These are phyloP conservation scores for Pachycephala philippinensis DNA, from an alignment of 2,113 vertebrate genomes.

Conservation along the genomic window DNA sequence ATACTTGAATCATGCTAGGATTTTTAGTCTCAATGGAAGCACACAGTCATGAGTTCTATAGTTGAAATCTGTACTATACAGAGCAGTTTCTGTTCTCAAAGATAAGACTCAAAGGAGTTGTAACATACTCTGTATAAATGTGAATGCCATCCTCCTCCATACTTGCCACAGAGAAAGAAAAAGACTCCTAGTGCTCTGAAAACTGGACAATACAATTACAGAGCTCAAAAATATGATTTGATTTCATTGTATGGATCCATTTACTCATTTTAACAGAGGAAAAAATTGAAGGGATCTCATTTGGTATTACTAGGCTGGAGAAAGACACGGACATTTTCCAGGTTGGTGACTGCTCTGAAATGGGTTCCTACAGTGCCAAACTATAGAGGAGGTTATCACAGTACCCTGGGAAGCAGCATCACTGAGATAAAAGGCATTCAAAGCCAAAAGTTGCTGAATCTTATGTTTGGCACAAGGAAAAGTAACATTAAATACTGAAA, in stretches of 20 bases:
- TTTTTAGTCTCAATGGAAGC: neutral
- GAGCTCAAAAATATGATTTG: neutral
- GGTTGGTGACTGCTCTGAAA: neutral
- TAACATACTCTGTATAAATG: neutral
- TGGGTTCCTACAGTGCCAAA: neutral
- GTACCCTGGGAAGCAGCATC: neutral
- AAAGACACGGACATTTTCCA: neutral
- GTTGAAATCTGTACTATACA: neutral
- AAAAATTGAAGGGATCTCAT: neutral
- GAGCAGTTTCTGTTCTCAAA: neutral
- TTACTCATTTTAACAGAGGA: neutral
- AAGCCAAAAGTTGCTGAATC: neutral
- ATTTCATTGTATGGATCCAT: neutral
- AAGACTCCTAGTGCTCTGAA: neutral
- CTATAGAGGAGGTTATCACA: neutral
- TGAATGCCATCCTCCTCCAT: neutral
- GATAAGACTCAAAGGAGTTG: neutral
- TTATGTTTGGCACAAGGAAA: neutral
- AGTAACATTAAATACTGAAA: neutral
- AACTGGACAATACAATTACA: neutral
- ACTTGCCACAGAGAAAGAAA: neutral
- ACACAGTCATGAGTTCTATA: neutral
- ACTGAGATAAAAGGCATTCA: neutral
- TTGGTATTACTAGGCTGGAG: neutral
- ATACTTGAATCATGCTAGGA: neutral